Base-by-base conservation (phyloP, 2,113 vertebrate genomes). In the Colinus virginianus region DNA sequence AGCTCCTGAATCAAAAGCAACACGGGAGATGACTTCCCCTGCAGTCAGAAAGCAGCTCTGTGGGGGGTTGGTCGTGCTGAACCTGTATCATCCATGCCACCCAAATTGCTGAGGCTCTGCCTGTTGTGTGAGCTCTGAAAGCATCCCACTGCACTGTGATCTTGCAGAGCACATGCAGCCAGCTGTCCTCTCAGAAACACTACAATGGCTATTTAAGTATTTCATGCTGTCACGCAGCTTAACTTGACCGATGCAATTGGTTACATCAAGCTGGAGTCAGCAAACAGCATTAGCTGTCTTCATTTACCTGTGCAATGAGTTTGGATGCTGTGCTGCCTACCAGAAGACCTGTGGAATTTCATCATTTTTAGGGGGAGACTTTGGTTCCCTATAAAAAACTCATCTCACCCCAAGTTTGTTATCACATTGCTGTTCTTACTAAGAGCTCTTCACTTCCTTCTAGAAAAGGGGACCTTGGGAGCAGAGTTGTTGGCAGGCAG, bases 11-110 rank as follows among this genome's bases (percentile, higher is more conserved):
- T 68, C 4, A 53, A 59, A 90, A 76, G 8, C 5, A n/a, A 62
- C 11, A 1, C 2, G 25, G 67, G 34, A 87, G 40, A 46, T 4
- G 0, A 20, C 13, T 63, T 88, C 48, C 64, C 45, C 38, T n/a
- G 32, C 7, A 51, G 23, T 18, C n/a, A 63, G 51, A 80, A 55
- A 66, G 55, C 26, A 42, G 32, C 14, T 75, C 58, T 30, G 36
- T 0, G 0, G 40, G 7, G 2, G 13, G 7, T 55, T 67, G 26
- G 36, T n/a, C 25, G 1, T 3, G 3, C 55, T 25, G 45, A 66
- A 32, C 59, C 36, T 16, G 20, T 23, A 38, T 9, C 7, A 70
- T 38, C 22, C 30, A 3, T 23, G 43, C 6, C 55, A 32, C 14
- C 21, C 64, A n/a, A 13, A 28, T 48, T 63, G 76, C 61, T 38